These are phyloP conservation scores for Trichacis sp. DNA, from an alignment of 2,888 invertebrate species.

Conservation along the genomic window DNA sequence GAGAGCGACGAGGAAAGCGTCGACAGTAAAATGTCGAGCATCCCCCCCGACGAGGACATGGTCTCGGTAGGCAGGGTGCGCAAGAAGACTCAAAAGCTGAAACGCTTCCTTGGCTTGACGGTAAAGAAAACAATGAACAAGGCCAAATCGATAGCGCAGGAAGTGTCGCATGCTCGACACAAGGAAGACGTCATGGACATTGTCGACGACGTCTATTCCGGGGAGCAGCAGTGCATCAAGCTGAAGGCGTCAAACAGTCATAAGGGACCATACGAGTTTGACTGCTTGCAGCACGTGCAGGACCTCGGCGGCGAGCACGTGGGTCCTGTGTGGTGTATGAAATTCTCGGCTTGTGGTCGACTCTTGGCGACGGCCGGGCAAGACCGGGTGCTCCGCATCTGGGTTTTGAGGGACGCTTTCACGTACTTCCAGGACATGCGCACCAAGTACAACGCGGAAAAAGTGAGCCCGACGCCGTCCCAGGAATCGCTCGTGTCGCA, in stretches of 20 bases:
- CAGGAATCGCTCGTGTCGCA: conserved; percentile 91
- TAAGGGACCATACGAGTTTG: conserved; percentile 97
- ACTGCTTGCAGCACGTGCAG: conserved; percentile 89
- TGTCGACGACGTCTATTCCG: conserved; percentile 82
- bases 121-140: conserved; percentile 93
- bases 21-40: conserved; percentile 74
- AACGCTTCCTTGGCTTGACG: conserved; percentile 87
- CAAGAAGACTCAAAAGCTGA: conserved; percentile 74
- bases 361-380: conserved; percentile 97
- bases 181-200: conserved; percentile 89
- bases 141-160: conserved; percentile 89
- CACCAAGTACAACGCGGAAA: conserved; percentile 93
- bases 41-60: conserved; percentile 71
- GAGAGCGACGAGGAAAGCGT: conserved; percentile 84
- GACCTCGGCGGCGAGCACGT: conserved; percentile 87
- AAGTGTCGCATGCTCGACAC: conserved; percentile 88
- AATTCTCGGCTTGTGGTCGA: conserved; percentile 95
- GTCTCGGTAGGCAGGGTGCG: conserved; percentile 70
- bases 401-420: conserved; percentile 93
- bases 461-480: conserved; percentile 92
- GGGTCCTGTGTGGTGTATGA: conserved; percentile 99
- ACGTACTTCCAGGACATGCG: conserved; percentile 96
- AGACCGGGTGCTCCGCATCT: conserved; percentile 92
- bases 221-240: conserved; percentile 83
- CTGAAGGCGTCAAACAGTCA: conserved; percentile 95